Evolutionary conservation across 2,888 invertebrate species (phyloP), one percentile per base, ranked within the genome.

Genomic region (Drosophila monieri): DNA sequence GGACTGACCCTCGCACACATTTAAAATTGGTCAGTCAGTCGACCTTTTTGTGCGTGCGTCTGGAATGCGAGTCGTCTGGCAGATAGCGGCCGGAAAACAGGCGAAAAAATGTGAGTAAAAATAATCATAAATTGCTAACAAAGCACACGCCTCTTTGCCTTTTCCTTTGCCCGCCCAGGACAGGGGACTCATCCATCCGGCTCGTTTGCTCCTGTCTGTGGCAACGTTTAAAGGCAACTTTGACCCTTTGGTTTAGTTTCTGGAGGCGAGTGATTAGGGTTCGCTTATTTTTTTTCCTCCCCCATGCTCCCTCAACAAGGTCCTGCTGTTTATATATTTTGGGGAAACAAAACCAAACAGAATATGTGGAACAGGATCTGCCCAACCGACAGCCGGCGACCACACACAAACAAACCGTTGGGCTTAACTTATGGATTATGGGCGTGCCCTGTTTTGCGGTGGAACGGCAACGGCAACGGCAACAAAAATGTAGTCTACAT

Each of bases 351-450:
- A 27, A 27, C 27, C 27, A 27, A 27, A 27, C 27, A 5, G 51
- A 46, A 56, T 35, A 35, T 35, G 35, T 35, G 32, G 47, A n/a
- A 15, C 18, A 21, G 49, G 51, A 62, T 37, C 32, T 32, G 54
- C 39, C 53, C 64, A 62, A 62, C 52, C 53, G 62, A 46, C 52
- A 64, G 62, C 67, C 74, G 67, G 68, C 73, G 73, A 77, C 68
- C 61, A 54, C 68, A 68, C 61, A 69, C 48, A 60, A 37, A 69
- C 69, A 61, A 69, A 62, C 69, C 54, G 55, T 67, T 15, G 59
- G 74, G 78, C 65, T 83, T 79, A 83, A 85, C 81, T 83, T 85
- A 85, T 80, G 85, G 81, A 85, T 85, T 85, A 81, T 77, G 83
- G 85, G 85, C 80, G 85, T 83, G 74, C 76, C 74, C 78, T 35